Percentiles rank a stretch among this genome's conserved stretches.
These are phyloP conservation scores for Redunca redunca DNA, from an alignment of 2,113 vertebrate species.

Conservation along the genomic window DNA sequence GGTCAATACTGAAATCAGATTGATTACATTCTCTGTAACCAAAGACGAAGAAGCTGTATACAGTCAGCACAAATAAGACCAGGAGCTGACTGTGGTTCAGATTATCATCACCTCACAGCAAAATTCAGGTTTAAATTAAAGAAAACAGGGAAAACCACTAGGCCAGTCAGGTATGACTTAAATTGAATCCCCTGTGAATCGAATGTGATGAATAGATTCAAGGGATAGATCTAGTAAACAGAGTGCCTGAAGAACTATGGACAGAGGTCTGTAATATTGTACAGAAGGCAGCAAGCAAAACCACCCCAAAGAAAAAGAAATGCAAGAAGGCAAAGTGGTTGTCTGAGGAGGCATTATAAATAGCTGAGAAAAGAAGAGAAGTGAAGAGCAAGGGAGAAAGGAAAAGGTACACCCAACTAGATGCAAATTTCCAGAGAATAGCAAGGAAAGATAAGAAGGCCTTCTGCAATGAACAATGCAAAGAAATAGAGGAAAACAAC, in stretches of 20 bases:
- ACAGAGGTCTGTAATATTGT: neutral
- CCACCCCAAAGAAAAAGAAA: neutral
- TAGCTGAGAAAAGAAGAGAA: neutral
- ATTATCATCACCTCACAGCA: neutral
- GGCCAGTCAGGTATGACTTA: neutral
- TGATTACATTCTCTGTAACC: neutral
- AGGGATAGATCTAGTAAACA: neutral
- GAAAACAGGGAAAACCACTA: neutral
- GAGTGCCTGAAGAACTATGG: neutral
- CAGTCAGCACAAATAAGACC: neutral
- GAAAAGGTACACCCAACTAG: neutral
- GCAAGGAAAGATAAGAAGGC: neutral
- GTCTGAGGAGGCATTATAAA: neutral
- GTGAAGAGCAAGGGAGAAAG: neutral
- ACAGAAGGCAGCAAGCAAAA: neutral
- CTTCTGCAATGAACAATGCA: neutral
- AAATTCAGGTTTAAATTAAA: neutral
- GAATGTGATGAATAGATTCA: neutral
- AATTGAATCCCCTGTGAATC: neutral
- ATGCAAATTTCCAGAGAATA: neutral
- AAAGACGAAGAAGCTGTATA: neutral
- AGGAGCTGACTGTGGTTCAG: neutral
- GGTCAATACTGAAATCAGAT: neutral
- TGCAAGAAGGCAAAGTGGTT: neutral
- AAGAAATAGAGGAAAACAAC: neutral